These are phyloP conservation scores for Tachina grossa DNA, from an alignment of 2,888 invertebrate species.

Conservation along the genomic window DNA sequence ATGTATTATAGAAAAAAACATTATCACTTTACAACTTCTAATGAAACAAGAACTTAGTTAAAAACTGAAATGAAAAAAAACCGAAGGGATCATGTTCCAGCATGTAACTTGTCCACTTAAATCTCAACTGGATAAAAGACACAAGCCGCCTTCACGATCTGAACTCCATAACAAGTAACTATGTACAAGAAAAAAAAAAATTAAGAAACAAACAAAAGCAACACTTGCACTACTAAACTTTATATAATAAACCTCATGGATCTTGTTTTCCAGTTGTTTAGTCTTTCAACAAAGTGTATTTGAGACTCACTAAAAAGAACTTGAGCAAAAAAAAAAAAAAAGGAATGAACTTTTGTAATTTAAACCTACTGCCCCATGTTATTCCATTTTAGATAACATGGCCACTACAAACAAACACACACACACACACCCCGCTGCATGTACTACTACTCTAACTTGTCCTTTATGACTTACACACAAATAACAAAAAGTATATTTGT, in stretches of 20 bases:
- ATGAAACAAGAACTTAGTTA: constrained; percentile 53
- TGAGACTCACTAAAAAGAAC: constrained; percentile 13
- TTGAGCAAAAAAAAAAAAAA: neutral
- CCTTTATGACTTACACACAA: constrained; percentile 41
- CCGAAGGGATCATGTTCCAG: constrained; percentile 57
- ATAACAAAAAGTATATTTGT: constrained; percentile 67
- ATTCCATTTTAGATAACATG: constrained; percentile 70
- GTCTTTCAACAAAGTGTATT: constrained; percentile 62
- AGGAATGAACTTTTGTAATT: constrained; percentile 64
- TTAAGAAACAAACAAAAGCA: constrained; percentile 40
- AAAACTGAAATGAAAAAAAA: constrained; percentile 32
- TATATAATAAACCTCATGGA: constrained; percentile 62
- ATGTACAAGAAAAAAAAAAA: neutral
- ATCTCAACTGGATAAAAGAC: constrained; percentile 66
- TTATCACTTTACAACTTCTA: constrained; percentile 52
- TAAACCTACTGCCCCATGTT: constrained; percentile 70
- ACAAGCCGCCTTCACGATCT: constrained; percentile 70
- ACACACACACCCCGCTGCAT: constrained; percentile 18
- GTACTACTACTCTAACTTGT: constrained; percentile 5
- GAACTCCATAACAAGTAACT: constrained; percentile 65
- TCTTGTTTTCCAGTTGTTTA: constrained; percentile 53
- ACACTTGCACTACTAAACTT: constrained; percentile 70
- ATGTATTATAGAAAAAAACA: constrained; percentile 19
- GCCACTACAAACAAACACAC: constrained; percentile 13
- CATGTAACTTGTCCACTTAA: constrained; percentile 71